Base-by-base conservation (phyloP, 2,888 invertebrate genomes). In the Operophtera brumata region DNA sequence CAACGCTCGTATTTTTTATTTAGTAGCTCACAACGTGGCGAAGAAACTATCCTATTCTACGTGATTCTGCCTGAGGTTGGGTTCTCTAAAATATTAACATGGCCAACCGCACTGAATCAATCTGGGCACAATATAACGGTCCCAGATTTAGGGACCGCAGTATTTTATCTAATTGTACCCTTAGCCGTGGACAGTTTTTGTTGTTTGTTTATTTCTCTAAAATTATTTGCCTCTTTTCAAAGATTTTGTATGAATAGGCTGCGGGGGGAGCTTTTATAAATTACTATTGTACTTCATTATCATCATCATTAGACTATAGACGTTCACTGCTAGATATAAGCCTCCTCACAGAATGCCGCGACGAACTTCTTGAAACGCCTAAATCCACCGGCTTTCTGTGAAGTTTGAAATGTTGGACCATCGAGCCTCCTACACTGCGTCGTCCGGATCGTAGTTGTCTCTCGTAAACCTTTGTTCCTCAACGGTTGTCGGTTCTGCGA, bases 51-150 rank as follows among this genome's bases (percentile, higher is more conserved):
- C 64, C 59, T 62, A 69, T 78, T 70, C 69, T 63, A 68, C 69
- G 43, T 35, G 26, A 47, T 47, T 47, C 13, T 14, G 1, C 8
- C 20, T 6, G 47, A 56, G 64, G 67, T 66, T 57, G 65, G 61
- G 54, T 61, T 51, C 65, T 40, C 66, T 79, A 74, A 80, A 82
- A 76, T 80, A 82, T 82, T 82, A 70, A 82, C 61, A 69, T 65
- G 55, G 66, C 62, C 67, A 62, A 70, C 79, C 77, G 67, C 69
- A 73, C 68, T 77, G 80, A 78, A 80, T 82, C 82, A 81, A 82
- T 81, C 77, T 64, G 66, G 67, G 63, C 66, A 67, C 62, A 65
- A 66, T 45, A 66, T 35, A 47, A 30, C 66, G 71, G 70, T 67
- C 57, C 63, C 67, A 70, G 73, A 77, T 78, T 78, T 71, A 70